Evolutionary conservation across 2,888 invertebrate species (phyloP).

Genomic region (Griposia aprilina): DNA sequence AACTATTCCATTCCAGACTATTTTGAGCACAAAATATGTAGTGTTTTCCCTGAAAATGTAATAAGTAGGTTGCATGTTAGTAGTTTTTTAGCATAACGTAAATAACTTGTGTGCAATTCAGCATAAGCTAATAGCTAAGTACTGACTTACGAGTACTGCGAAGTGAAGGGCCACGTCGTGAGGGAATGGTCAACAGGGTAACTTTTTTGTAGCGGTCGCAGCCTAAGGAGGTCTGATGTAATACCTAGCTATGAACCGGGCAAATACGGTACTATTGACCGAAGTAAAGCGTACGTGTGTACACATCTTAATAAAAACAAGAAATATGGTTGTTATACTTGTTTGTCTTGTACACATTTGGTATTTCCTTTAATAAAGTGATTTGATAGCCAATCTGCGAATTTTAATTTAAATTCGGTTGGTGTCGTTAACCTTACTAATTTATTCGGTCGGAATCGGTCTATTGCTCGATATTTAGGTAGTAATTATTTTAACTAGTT

Average conservation of each 20-base stretch:
- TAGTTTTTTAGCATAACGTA: not conserved
- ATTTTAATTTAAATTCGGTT: constrained; percentile 34
- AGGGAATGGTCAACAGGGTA: not conserved
- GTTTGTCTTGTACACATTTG: constrained; percentile 19
- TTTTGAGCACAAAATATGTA: not conserved
- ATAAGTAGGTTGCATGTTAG: not conserved
- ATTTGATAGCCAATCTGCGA: constrained; percentile 46
- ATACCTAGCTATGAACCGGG: not conserved
- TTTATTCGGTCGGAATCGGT: not conserved
- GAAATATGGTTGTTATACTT: constrained; percentile 44
- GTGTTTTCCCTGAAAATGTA: not conserved
- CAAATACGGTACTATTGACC: not conserved
- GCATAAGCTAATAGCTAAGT: not conserved
- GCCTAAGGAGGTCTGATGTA: not conserved
- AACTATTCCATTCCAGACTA: not conserved
- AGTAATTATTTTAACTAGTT: too few species aligned
- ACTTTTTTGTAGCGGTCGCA: not conserved
- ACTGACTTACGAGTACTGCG: too few species aligned
- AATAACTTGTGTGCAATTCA: not conserved
- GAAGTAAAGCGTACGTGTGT: not conserved
- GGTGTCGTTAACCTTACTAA: constrained; percentile 28
- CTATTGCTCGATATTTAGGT: not conserved
- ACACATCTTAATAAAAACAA: constrained; percentile 24
- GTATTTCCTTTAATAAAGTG: constrained; percentile 34
- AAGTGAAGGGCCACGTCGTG: not conserved